Base-by-base conservation (phyloP, 2,888 invertebrate species). In the Xanthorhoe spadicearia region DNA sequence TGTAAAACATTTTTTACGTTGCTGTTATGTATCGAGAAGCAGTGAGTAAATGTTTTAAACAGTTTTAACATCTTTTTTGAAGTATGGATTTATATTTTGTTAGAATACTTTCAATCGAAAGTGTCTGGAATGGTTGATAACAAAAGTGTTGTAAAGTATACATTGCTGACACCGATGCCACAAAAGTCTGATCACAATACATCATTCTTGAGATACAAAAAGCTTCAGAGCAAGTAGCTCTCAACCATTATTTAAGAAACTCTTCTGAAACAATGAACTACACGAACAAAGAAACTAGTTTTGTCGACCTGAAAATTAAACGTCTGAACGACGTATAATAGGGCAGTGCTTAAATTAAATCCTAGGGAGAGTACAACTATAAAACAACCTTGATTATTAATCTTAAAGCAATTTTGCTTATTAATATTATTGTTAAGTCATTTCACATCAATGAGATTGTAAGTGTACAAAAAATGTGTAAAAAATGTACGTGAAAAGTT, bases 281-380 rank as follows among this genome's bases (percentile, higher is more conserved):
- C 57, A 49, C 5, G 28, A 56, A 66, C 66, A 66, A 66, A 61
- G 61, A 48, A 65, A 48, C 49, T 60, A 50, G 50, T 60, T 65
- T 38, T 46, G 19, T 51, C 43, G 8, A 8, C n/a, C 28, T 49
- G 54, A 17, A n/a, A 55, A 55, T 56, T 19, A 54, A 59, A 59
- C 19, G 18, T 43, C 23, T n/a, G n/a, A n/a, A n/a, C n/a, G n/a
- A n/a, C n/a, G n/a, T n/a, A 23, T 23, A 23, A 23, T 23, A 23
- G 23, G 23, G 13, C 9, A 43, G 38, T 13, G 38, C n/a, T n/a
- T 43, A 23, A 43, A 43, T 43, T 13, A 43, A 43, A 43, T 13
- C 2, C 38, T 0, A n/a, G 13, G 13, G 1, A 10, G 13, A 2
- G 35, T 38, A 10, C 35, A 38, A 38, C 9, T 43, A 13, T 35